Evolutionary conservation across 2,888 invertebrate genomes (phyloP), one percentile per base, ranked within the genome.

Genomic region (Thecophora atra): DNA sequence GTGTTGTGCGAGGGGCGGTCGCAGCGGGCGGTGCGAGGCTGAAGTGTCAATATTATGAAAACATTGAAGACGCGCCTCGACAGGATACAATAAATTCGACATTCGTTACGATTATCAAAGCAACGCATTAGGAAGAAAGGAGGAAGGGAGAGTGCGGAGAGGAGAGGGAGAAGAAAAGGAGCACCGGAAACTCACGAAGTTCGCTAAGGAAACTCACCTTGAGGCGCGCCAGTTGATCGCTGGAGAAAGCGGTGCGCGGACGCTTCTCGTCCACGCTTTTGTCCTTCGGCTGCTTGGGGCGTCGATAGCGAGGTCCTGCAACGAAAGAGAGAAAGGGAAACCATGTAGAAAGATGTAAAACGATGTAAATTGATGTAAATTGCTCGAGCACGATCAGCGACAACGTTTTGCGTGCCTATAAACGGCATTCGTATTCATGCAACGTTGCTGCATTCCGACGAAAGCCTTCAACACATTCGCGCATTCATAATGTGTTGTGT

Each of bases 191-290:
- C 30, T 30, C 2, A 11, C 7, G 37, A 37, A 37, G 11, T 37
- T n/a, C n/a, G n/a, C n/a, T n/a, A n/a, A n/a, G 37, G 37, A 37
- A 77, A 80, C 82, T 82, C 80, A 91, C 90, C 89, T 97, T 97
- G 81, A 98, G 89, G 80, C 96, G 90, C 6, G 94, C 92, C 78
- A 98, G 89, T 84, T 98, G 98, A 56, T 97, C 96, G 68, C 94
- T 93, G 70, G 97, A 97, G 89, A 98, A 99, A 15, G 98, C 98
- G 1, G 98, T 99, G 67, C 98, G 88, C 0, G 98, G 98, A 78
- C 98, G 89, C 85, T 98, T 99, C 87, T 97, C 96, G 78, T 94
- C 94, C 52, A 79, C 78, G 85, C 90, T 86, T 76, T 85, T 85
- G 76, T 87, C 87, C 81, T 87, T 87, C 77, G 87, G 87, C 77